Evolutionary conservation across 2,888 invertebrate genomes (phyloP).

Genomic region (Malthinus seriepunctatus): DNA sequence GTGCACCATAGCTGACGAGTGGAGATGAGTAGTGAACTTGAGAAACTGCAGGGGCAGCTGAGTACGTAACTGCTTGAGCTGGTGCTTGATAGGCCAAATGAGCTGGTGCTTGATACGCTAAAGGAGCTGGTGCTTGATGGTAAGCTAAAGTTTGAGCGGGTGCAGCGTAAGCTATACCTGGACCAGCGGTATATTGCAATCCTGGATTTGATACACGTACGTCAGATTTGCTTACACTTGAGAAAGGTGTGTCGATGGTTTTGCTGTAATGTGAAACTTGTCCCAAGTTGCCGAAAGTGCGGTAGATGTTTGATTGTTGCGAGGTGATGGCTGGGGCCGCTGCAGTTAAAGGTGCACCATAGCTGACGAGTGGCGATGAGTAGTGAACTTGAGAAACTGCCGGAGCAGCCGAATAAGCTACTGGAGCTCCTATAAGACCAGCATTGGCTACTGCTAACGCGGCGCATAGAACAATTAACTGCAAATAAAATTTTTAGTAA

Average conservation of each 20-base stretch:
- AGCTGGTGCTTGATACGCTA: conserved; percentile 55
- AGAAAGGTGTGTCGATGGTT: conserved; percentile 73
- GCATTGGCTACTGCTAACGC: conserved; percentile 63
- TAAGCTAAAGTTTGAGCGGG: conserved; percentile 44
- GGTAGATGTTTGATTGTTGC: conserved; percentile 64
- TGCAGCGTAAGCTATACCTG: conserved; percentile 28
- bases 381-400: conserved; percentile 36
- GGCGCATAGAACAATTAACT: conserved; percentile 61
- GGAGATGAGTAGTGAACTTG: conserved; percentile 36
- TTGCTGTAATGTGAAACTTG: conserved; percentile 72
- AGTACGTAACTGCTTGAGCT: conserved; percentile 26
- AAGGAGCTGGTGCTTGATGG: conserved; percentile 56
- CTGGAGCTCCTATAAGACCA: conserved; percentile 56
- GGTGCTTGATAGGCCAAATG: conserved; percentile 56
- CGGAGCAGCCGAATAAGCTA: conserved; percentile 41
- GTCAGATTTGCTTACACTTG: conserved; percentile 71
- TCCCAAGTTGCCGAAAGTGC: conserved; percentile 69
- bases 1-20: conserved; percentile 34
- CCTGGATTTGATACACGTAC: conserved; percentile 70
- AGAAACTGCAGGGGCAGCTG: conserved; percentile 33
- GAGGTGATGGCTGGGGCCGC: conserved; percentile 60
- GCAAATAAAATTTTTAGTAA: conserved; percentile 34
- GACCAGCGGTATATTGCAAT: conserved; percentile 44
- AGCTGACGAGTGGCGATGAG: conserved; percentile 37
- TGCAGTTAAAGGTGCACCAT: conserved; percentile 53